phyloP scores from a whole-genome alignment of 2,797 vertebrate species.

The Melanogrammus aeglefinus region DNA sequence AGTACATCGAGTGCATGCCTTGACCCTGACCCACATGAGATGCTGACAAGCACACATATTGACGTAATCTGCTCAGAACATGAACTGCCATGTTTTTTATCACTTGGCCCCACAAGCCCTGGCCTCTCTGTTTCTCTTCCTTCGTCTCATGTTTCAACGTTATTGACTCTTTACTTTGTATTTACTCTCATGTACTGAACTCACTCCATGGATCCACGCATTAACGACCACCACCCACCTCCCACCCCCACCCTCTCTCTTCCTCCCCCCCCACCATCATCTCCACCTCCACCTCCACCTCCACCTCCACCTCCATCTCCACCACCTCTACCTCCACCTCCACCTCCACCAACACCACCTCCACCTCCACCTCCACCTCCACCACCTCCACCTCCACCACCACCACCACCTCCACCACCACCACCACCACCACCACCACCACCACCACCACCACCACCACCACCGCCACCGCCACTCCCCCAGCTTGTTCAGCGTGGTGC shows the following conservation, averaged over 20 bases:
- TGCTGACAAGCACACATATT: not conserved
- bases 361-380: not conserved
- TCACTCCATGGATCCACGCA: not conserved
- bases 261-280: not conserved
- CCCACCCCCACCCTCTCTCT: not conserved
- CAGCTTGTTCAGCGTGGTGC: constrained; percentile 97
- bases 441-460: not conserved
- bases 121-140: not conserved
- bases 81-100: not conserved
- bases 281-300: not conserved
- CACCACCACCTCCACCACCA: not conserved
- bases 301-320: not conserved
- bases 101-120: not conserved
- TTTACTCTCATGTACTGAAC: not conserved
- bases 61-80: not conserved
- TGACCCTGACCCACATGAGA: not conserved
- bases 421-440: not conserved
- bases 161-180: not conserved
- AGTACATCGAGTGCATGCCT: too few relatives aligned
- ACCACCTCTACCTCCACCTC: not conserved
- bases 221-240: not conserved
- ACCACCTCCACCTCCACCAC: not conserved
- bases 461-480: not conserved
- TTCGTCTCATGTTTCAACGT: not conserved
- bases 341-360: not conserved